Evolutionary conservation across 2,113 vertebrate species (phyloP), one percentile per base, ranked within the genome.

Genomic region (Nannobrachium achirus): DNA sequence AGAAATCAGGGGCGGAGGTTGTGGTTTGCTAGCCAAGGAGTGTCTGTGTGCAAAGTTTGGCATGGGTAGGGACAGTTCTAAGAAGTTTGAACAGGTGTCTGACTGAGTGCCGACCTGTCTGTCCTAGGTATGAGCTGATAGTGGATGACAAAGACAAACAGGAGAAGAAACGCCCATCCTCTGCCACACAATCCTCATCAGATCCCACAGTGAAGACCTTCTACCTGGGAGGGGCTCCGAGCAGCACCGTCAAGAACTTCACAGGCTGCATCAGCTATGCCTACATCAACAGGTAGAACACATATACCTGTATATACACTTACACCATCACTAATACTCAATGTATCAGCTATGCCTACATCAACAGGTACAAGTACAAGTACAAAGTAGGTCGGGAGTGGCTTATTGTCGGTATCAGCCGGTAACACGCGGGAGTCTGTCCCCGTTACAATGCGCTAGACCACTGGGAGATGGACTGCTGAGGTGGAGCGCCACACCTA

Each of bases 181-280:
- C 80, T 10, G 88, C 76, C 8, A 6, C 63, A 0, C 66, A 83
- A 0, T 73, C 81, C 46, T 76, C 87, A 3, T 69, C 84, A 3
- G 66, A 61, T 0, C 52, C 89, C 7, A 58, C 53, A 0, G 0
- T 66, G 13, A 94, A 89, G 69, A 94, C 89, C 67, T 96, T 98
- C 85, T 99, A 97, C 75, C 96, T 95, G 2, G 98, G 97, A 0
- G 98, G 97, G 1, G 95, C 94, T 71, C 94, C 94, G 0, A 91
- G 72, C 76, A 93, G 91, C 1, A 93, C 91, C 69, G 92, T 94
- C 69, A 93, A 90, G 71, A 99, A 99, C 80, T 97, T 99, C 84
- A 97, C 95, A 0, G 98, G 98, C 60, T 99, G 98, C 71, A 98
- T 99, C 89, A 97, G 95, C 86, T 94, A 97, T 0, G 94, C 95